Evolutionary conservation across 2,797 vertebrate genomes (phyloP).

Genomic region (Chelon labrosus): DNA sequence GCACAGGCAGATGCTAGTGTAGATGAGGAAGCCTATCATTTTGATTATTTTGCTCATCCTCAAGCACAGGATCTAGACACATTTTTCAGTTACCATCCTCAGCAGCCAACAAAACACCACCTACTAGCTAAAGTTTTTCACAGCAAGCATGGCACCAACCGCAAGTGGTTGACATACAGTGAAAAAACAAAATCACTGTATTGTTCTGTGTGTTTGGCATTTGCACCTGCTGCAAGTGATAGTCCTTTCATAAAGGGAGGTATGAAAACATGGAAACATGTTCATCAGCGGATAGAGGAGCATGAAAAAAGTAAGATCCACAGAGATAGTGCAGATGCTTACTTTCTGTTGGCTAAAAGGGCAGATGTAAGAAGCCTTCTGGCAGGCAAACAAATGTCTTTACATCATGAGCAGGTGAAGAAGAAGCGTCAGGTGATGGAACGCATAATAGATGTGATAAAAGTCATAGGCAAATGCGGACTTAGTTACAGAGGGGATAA

Average conservation of each 20-base stretch:
- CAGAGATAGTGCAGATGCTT: conserved; percentile 2
- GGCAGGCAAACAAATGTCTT: background rate
- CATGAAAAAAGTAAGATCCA: conserved; percentile 1
- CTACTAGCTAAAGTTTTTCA: conserved; percentile 5
- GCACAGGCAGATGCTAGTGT: no score
- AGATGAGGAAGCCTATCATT: no score
- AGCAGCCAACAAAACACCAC: no score
- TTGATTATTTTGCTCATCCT: no score
- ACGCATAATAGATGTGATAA: conserved; percentile 21
- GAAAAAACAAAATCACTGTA: background rate
- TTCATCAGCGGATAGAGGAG: background rate
- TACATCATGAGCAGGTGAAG: conserved; percentile 1
- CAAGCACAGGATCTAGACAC: conserved; percentile 1
- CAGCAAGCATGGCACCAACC: background rate
- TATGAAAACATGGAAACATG: conserved; percentile 7
- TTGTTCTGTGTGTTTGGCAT: conserved; percentile 10
- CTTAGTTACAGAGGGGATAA: conserved; percentile 36
- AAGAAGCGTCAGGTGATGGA: conserved; percentile 15
- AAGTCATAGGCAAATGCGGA: conserved; percentile 56
- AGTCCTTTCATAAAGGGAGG: conserved; percentile 2
- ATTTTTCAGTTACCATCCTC: no score
- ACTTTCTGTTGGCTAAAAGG: background rate
- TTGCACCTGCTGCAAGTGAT: conserved; percentile 5
- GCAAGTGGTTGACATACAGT: conserved; percentile 10
- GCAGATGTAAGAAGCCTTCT: conserved; percentile 3